Percentiles rank a stretch among this genome's conserved stretches.
phyloP scores from a whole-genome alignment of 2,113 vertebrate genomes.

The Nematolebias whitei region DNA sequence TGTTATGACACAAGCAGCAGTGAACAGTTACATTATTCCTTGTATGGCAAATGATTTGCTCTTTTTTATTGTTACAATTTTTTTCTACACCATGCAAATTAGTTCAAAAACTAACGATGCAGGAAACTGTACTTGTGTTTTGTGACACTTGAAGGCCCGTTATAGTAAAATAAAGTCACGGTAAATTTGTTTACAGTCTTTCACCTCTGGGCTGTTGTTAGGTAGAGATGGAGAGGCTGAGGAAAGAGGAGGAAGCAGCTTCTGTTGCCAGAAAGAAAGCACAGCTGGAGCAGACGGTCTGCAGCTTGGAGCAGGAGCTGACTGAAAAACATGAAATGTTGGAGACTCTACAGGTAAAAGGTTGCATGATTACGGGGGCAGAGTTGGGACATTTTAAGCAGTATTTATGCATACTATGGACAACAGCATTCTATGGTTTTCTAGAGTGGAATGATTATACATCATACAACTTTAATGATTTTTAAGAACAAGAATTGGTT shows the following conservation, averaged over 20 bases:
- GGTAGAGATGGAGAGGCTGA: constrained; percentile 77
- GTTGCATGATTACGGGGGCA: background rate
- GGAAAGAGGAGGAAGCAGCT: constrained; percentile 59
- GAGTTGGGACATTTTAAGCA: background rate
- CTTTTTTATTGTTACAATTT: constrained; percentile 1
- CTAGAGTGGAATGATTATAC: too few relatives aligned
- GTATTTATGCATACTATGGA: background rate
- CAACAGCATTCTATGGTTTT: too few relatives aligned
- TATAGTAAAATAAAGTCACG: constrained; percentile 35
- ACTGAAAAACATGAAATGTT: constrained; percentile 62
- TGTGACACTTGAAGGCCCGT: constrained; percentile 34
- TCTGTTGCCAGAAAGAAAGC: constrained; percentile 64
- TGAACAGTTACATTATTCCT: constrained; percentile 19
- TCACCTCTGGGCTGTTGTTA: constrained; percentile 48
- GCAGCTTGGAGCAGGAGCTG: constrained; percentile 69
- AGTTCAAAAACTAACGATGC: constrained; percentile 11
- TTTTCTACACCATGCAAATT: constrained; percentile 16
- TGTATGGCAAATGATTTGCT: background rate
- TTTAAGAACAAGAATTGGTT: too few relatives aligned
- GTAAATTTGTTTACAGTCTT: constrained; percentile 33
- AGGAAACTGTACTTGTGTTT: constrained; percentile 41
- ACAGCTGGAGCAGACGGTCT: constrained; percentile 60
- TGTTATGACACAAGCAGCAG: too few relatives aligned
- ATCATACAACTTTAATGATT: too few relatives aligned
- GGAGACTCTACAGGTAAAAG: constrained; percentile 73